Conservation (phyloP, 2,888 invertebrate genomes). For the Glaucopsyche alexis region DNA sequence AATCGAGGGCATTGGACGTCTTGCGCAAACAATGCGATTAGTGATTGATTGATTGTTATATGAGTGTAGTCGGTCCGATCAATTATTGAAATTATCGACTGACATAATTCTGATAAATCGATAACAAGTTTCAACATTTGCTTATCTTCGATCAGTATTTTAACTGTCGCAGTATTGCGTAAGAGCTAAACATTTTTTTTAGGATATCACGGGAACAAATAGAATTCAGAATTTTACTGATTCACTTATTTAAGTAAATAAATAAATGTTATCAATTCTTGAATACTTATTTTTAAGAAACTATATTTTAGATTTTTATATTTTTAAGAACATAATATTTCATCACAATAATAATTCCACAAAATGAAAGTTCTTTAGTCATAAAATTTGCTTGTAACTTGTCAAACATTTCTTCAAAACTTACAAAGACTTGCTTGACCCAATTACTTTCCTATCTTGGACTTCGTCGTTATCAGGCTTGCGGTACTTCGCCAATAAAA, state of each 20-base stretch:
- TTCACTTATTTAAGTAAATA: too few species aligned
- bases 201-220: not conserved
- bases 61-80: constrained; percentile 52
- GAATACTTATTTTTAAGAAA: not conserved
- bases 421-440: constrained; percentile 1
- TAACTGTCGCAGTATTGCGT: not conserved
- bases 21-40: constrained; percentile 64
- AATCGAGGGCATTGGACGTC: constrained; percentile 27
- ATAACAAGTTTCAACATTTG: constrained; percentile 38
- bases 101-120: constrained; percentile 63
- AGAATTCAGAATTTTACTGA: too few species aligned
- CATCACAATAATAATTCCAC: not conserved
- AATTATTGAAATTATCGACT: constrained; percentile 67
- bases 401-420: constrained; percentile 12
- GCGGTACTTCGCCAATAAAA: constrained; percentile 16
- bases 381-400: constrained; percentile 16
- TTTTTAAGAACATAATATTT: not conserved
- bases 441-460: constrained; percentile 17
- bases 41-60: constrained; percentile 66
- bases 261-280: not conserved
- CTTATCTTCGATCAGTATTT: constrained; percentile 32
- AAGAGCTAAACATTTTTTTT: not conserved
- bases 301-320: not conserved
- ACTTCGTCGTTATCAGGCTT: constrained; percentile 11
- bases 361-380: not conserved